Conservation (phyloP, 1,140 invertebrate genomes). For the Aphelinus certus region DNA sequence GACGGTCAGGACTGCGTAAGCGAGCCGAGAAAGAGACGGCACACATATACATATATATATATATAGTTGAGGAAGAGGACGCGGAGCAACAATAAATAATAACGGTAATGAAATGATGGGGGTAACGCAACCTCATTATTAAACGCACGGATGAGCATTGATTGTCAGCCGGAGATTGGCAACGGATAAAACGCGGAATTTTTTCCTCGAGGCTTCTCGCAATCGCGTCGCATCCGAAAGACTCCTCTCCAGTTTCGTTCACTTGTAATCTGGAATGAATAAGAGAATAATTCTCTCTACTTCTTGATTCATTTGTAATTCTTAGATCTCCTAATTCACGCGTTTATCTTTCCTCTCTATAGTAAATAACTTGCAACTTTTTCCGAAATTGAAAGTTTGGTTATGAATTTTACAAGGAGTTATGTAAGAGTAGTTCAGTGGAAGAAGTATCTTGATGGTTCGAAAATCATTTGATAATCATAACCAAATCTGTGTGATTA, state of each 20-base stretch:
- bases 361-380: too few species aligned
- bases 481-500: too few species aligned
- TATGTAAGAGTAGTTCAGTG: too few species aligned
- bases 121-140: constrained; percentile 52
- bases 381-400: too few species aligned
- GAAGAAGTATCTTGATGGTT: too few species aligned
- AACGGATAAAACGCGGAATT: constrained; percentile 45
- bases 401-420: too few species aligned
- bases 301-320: neutral
- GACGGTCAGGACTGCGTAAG: neutral
- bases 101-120: constrained; percentile 53
- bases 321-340: too few species aligned
- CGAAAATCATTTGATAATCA: too few species aligned
- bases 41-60: neutral
- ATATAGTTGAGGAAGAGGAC: constrained; percentile 5
- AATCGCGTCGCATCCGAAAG: constrained; percentile 27
- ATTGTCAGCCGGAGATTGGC: constrained; percentile 49
- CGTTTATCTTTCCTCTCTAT: too few species aligned
- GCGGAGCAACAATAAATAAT: constrained; percentile 56
- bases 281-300: neutral
- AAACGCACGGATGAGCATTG: constrained; percentile 49
- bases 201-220: constrained; percentile 49
- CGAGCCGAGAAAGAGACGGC: constrained; percentile 19
- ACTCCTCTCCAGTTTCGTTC: neutral
- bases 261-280: too few species aligned